A percentile compares a stretch with the other conserved stretches of the same genome.
These are phyloP conservation scores for Thamnophis elegans DNA, from an alignment of 2,797 vertebrate species.

Conservation along the genomic window DNA sequence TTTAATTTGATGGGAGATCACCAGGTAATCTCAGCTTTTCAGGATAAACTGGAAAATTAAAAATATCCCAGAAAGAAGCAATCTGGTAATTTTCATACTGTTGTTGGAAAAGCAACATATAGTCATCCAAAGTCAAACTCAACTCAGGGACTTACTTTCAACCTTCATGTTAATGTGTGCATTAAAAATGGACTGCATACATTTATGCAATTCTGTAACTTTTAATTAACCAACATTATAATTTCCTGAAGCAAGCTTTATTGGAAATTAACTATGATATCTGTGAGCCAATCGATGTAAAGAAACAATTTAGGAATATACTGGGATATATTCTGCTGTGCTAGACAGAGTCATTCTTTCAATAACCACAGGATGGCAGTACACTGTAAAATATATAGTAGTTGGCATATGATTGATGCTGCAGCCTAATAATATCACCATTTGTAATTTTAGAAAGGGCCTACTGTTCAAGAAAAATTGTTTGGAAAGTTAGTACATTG, in stretches of 20 bases:
- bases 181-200: neutral
- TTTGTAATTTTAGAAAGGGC: constrained; percentile 39
- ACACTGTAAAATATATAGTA: constrained; percentile 42
- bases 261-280: rapidly evolving
- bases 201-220: neutral
- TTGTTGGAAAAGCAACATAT: neutral
- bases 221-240: neutral
- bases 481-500: neutral
- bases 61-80: neutral
- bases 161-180: neutral
- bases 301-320: neutral
- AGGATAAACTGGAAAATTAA: neutral
- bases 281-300: neutral
- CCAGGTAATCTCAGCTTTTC: neutral
- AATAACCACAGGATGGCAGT: constrained; percentile 64
- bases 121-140: neutral
- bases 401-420: neutral
- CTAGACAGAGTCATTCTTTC: neutral
- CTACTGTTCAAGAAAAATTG: constrained; percentile 14
- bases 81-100: neutral
- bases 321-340: rapidly evolving
- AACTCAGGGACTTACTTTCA: neutral
- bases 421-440: neutral
- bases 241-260: neutral
- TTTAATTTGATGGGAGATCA: neutral